These are phyloP conservation scores for Drosophila ercepeae DNA, from an alignment of 1,140 invertebrate genomes.

Conservation along the genomic window DNA sequence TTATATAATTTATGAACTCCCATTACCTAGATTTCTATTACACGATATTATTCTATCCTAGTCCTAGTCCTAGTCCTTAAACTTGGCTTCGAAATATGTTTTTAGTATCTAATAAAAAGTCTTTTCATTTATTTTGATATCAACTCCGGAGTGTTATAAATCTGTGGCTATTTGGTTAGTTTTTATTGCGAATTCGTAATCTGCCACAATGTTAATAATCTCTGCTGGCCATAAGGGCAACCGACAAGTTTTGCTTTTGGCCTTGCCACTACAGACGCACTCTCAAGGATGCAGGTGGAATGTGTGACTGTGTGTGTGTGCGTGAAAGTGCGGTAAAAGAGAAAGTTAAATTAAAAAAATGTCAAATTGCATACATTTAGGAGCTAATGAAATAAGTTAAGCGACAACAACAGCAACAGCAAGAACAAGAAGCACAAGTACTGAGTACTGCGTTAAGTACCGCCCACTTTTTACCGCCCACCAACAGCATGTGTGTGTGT, in stretches of 20 bases:
- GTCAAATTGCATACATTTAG: constrained; percentile 82
- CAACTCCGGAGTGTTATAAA: neutral
- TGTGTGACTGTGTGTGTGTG: constrained; percentile 16
- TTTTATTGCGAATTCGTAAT: constrained; percentile 25
- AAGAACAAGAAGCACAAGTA: neutral
- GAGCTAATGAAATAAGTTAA: constrained; percentile 80
- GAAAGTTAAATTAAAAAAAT: constrained; percentile 82
- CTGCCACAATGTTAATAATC: constrained; percentile 41
- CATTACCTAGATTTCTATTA: too few species aligned
- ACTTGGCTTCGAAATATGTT: too few species aligned
- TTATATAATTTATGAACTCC: too few species aligned
- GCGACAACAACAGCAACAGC: constrained; percentile 61
- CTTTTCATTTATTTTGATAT: neutral
- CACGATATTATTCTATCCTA: too few species aligned
- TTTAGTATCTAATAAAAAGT: neutral
- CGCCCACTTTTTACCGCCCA: constrained; percentile 11
- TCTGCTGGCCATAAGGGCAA: constrained; percentile 35
- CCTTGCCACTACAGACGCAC: constrained; percentile 18
- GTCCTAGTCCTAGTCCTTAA: too few species aligned
- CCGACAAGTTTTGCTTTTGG: constrained; percentile 20
- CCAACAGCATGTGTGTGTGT: constrained; percentile 1
- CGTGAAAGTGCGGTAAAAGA: constrained; percentile 35
- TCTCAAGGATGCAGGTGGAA: neutral
- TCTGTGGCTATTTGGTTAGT: constrained; percentile 5
- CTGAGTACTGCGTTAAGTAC: constrained; percentile 70